Evolutionary conservation across 2,113 vertebrate species (phyloP).

Genomic region (Empidonax traillii): DNA sequence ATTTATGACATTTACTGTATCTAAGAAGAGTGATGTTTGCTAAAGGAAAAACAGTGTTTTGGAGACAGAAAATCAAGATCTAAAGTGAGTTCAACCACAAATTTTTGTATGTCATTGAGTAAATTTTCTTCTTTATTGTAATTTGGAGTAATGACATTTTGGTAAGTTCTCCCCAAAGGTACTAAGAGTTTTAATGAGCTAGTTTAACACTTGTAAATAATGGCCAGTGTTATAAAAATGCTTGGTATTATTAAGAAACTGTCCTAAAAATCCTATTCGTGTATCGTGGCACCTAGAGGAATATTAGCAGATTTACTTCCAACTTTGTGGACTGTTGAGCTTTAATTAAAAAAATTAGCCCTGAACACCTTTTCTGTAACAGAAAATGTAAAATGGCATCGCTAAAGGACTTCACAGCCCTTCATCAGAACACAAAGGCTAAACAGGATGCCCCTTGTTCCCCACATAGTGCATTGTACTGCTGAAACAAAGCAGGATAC

Average conservation of each 20-base stretch:
- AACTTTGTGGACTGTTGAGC: background rate
- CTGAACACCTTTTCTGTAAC: background rate
- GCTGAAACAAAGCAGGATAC: background rate
- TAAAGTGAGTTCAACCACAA: background rate
- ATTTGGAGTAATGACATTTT: background rate
- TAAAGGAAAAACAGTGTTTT: background rate
- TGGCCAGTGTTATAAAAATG: background rate
- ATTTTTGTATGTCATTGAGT: background rate
- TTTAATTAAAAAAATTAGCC: background rate
- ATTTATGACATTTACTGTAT: background rate
- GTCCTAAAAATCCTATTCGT: background rate
- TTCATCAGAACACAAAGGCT: background rate
- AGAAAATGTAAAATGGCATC: background rate
- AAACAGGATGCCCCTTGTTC: background rate
- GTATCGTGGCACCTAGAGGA: background rate
- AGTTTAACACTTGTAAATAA: background rate
- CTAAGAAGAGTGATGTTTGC: background rate
- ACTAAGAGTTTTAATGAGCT: background rate
- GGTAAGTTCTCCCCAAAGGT: background rate
- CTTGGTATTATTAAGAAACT: background rate
- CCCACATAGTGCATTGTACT: background rate
- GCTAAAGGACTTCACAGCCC: background rate
- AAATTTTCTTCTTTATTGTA: background rate
- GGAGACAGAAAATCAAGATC: background rate
- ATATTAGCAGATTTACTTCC: background rate